phyloP scores from a whole-genome alignment of 2,113 vertebrate genomes.

The Eleginops maclovinus region DNA sequence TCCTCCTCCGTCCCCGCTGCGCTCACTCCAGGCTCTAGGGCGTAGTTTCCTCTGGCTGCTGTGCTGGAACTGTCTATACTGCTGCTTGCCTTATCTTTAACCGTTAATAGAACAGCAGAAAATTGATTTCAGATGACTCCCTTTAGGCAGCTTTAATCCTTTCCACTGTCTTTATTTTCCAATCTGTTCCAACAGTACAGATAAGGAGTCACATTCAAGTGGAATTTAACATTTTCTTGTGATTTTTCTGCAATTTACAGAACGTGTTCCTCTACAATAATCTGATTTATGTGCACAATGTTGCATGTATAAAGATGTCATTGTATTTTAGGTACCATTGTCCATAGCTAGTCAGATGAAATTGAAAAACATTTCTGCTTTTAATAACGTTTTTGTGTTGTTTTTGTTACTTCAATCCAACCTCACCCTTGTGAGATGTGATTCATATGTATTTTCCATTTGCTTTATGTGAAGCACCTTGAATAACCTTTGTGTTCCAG shows the following conservation, averaged over 20 bases:
- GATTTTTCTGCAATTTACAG: constrained; percentile 20
- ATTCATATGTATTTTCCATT: background rate
- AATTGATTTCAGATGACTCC: constrained; percentile 56
- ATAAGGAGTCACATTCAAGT: constrained; percentile 32
- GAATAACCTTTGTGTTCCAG: constrained; percentile 69
- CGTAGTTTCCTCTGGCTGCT: background rate
- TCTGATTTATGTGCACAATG: constrained; percentile 14
- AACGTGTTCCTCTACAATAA: constrained; percentile 18
- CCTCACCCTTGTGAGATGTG: no score
- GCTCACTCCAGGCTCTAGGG: constrained; percentile 12
- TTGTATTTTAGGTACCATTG: background rate
- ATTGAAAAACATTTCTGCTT: background rate
- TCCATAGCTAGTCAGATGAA: background rate
- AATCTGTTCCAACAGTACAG: background rate
- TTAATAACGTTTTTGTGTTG: background rate
- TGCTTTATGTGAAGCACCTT: background rate
- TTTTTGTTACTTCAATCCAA: no score
- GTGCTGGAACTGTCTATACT: background rate
- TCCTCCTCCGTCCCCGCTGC: constrained; percentile 13
- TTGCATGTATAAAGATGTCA: background rate
- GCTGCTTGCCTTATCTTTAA: constrained; percentile 39
- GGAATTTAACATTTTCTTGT: constrained; percentile 14
- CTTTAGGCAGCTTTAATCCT: constrained; percentile 7
- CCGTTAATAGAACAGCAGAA: constrained; percentile 39
- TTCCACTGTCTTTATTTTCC: constrained; percentile 11